phyloP scores from a whole-genome alignment of 2,113 vertebrate genomes.

The Stercorarius parasiticus region DNA sequence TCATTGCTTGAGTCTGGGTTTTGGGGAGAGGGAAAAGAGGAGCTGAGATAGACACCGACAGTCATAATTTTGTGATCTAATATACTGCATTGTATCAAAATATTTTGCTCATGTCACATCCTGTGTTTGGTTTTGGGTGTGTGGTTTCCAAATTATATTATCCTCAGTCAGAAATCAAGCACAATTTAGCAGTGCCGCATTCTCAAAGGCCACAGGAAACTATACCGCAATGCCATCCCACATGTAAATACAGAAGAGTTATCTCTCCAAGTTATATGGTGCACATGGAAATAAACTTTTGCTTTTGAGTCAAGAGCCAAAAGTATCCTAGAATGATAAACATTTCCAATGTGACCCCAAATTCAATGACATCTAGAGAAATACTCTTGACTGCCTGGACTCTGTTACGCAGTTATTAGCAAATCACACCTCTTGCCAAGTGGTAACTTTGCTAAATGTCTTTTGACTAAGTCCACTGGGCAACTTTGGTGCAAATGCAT shows the following conservation, averaged over 20 bases:
- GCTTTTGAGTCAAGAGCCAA: rapidly evolving
- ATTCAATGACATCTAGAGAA: background rate
- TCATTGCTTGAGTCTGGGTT: background rate
- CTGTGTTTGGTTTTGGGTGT: background rate
- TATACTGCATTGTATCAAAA: background rate
- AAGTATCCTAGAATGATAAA: background rate
- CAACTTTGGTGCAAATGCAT: background rate
- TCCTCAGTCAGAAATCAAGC: background rate
- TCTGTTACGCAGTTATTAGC: background rate
- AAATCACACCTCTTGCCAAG: background rate
- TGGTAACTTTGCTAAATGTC: background rate
- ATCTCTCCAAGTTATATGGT: background rate
- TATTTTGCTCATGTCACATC: background rate
- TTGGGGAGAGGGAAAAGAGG: background rate
- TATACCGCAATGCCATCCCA: rapidly evolving
- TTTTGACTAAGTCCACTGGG: background rate
- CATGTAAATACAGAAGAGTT: background rate
- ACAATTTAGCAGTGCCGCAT: background rate
- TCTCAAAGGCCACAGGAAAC: background rate
- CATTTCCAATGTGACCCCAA: background rate
- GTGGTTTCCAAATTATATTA: background rate
- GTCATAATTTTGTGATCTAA: background rate
- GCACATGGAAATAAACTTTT: background rate
- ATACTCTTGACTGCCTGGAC: background rate
- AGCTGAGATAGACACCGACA: background rate